Percentiles rank a stretch among this genome's conserved stretches.
Evolutionary conservation across 1,140 invertebrate species (phyloP).

Genomic region (Reticulitermes speratus): DNA sequence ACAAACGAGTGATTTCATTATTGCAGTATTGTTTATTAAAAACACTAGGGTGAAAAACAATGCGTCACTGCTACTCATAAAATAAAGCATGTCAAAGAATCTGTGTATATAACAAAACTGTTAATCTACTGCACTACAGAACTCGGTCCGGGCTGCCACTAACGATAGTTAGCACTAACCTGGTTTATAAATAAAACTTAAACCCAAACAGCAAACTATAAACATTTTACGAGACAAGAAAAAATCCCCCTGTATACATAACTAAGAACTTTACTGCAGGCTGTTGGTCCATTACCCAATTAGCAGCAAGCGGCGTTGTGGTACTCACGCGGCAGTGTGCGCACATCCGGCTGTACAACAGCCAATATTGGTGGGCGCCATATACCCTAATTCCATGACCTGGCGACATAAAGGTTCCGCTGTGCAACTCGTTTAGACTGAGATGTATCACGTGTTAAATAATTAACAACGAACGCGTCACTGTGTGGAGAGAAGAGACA

Average conservation of each 20-base stretch:
- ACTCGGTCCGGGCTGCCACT: too few species aligned
- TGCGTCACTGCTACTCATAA: too few species aligned
- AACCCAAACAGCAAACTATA: slow-evolving; percentile 9
- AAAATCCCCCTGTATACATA: neutral
- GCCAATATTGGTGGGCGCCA: neutral
- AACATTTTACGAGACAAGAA: neutral
- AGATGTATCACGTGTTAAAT: neutral
- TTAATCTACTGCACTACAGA: neutral
- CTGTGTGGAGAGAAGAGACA: too few species aligned
- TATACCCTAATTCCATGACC: neutral
- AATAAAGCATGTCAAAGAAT: too few species aligned
- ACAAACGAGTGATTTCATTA: too few species aligned
- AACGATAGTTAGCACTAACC: too few species aligned
- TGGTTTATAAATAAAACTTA: neutral
- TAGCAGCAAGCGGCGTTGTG: neutral
- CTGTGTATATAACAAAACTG: neutral
- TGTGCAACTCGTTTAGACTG: neutral
- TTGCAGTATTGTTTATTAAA: too few species aligned
- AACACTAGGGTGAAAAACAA: too few species aligned
- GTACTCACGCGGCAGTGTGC: neutral
- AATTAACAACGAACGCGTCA: neutral
- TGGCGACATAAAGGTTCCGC: too few species aligned
- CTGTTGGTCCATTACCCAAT: neutral
- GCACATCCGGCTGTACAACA: neutral
- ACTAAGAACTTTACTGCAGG: neutral